These are phyloP conservation scores for Trachurus trachurus DNA, from an alignment of 2,797 vertebrate genomes.

Conservation along the genomic window DNA sequence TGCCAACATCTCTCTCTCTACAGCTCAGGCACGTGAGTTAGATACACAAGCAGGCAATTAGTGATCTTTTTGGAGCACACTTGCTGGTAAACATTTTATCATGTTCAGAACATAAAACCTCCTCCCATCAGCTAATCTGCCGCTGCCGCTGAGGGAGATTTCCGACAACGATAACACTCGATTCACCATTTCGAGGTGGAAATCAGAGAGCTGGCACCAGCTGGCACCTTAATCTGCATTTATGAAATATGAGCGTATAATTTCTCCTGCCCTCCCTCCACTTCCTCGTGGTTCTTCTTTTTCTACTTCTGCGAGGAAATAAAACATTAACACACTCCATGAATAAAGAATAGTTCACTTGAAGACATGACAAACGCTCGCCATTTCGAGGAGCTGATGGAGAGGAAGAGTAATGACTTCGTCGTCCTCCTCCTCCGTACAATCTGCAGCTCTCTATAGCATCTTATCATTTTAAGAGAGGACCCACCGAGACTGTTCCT, in stretches of 20 bases:
- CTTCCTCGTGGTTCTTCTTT: conserved; percentile 32
- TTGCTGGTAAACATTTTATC: conserved; percentile 59
- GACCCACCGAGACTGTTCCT: conserved; percentile 19
- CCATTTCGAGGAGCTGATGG: conserved; percentile 46
- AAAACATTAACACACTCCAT: conserved; percentile 75
- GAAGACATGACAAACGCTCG: conserved; percentile 59
- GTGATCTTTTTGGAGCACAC: conserved; percentile 52
- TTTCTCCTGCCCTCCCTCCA: conserved; percentile 13
- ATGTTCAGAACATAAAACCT: conserved; percentile 35
- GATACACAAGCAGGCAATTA: conserved; percentile 61
- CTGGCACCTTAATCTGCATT: conserved; percentile 70
- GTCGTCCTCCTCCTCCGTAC: conserved; percentile 18
- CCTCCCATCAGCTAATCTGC: conserved; percentile 59
- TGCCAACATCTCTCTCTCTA: conserved; percentile 22
- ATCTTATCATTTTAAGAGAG: conserved; percentile 35
- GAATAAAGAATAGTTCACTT: conserved; percentile 74
- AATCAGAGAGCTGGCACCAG: conserved; percentile 58
- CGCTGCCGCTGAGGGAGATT: conserved; percentile 52
- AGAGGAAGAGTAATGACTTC: conserved; percentile 44
- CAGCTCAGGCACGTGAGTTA: conserved; percentile 42
- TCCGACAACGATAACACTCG: conserved; percentile 43
- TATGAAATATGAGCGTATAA: conserved; percentile 61
- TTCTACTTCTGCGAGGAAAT: conserved; percentile 64
- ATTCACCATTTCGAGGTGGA: conserved; percentile 48
- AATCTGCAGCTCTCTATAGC: conserved; percentile 11